Evolutionary conservation across 2,888 invertebrate species (phyloP).

Genomic region (Dendrolimus houi): DNA sequence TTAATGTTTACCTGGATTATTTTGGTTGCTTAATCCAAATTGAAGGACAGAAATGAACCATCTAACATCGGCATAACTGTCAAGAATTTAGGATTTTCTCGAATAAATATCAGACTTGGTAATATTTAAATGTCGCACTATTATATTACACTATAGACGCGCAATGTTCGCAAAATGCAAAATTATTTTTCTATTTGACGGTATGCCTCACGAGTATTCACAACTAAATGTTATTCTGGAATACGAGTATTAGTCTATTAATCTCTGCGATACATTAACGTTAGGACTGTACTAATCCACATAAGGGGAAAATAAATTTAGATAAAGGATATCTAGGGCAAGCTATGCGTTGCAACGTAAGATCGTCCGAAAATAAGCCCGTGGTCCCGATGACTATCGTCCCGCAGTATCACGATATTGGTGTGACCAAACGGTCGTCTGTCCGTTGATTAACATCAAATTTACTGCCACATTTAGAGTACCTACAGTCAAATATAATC

Average conservation of each 20-base stretch:
- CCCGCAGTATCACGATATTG: slow-evolving; percentile 28
- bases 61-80: no score
- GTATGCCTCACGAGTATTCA: no score
- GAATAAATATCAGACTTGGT: no score
- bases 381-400: slow-evolving; percentile 17
- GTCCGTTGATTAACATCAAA: slow-evolving; percentile 32
- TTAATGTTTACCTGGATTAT: no score
- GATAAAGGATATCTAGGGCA: slow-evolving; percentile 19
- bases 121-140: no score
- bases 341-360: slow-evolving; percentile 14
- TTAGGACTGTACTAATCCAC: slow-evolving; percentile 3
- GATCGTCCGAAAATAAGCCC: slow-evolving; percentile 27
- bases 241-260: background rate
- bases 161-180: no score
- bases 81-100: no score
- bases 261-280: slow-evolving; percentile 1
- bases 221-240: background rate
- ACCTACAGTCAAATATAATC: slow-evolving; percentile 33
- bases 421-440: slow-evolving; percentile 26
- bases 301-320: slow-evolving; percentile 14
- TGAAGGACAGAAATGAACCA: no score
- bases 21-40: no score
- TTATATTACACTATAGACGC: no score
- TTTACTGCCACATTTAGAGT: slow-evolving; percentile 31
- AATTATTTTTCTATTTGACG: no score